Conservation (phyloP, 1,140 invertebrate species). For the Thalassaphorura encarpata region DNA sequence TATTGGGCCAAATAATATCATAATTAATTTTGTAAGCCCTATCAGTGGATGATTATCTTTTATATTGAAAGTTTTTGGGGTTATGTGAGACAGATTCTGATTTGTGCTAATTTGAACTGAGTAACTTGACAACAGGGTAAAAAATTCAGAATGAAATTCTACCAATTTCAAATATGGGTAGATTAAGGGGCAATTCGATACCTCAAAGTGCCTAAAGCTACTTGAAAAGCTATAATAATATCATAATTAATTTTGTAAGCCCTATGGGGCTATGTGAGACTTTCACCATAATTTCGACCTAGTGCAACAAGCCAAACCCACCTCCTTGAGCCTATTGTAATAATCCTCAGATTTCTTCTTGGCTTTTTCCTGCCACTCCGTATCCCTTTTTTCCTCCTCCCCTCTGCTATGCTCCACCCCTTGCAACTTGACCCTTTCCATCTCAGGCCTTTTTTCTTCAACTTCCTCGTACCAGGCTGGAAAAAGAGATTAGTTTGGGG, state of each 20-base stretch:
- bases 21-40: too few species aligned
- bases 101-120: too few species aligned
- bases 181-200: too few species aligned
- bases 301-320: constrained; percentile 30
- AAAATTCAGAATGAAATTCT: too few species aligned
- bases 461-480: constrained; percentile 76
- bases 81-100: too few species aligned
- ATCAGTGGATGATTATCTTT: too few species aligned
- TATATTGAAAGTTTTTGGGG: too few species aligned
- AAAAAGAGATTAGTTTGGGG: not conserved
- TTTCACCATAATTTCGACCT: not conserved
- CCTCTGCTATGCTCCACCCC: constrained; percentile 6
- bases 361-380: constrained; percentile 72
- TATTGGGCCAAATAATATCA: too few species aligned
- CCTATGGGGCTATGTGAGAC: not conserved
- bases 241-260: not conserved
- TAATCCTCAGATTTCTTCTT: constrained; percentile 72
- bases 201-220: too few species aligned
- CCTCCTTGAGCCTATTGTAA: constrained; percentile 66
- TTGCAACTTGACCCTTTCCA: not conserved
- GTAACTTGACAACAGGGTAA: too few species aligned
- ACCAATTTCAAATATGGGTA: too few species aligned
- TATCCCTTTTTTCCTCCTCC: constrained; percentile 42
- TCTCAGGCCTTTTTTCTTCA: not conserved
- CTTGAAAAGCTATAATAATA: too few species aligned